Evolutionary conservation across 2,888 invertebrate species (phyloP), one percentile per base, ranked within the genome.

Genomic region (Aleiodes testaceus): DNA sequence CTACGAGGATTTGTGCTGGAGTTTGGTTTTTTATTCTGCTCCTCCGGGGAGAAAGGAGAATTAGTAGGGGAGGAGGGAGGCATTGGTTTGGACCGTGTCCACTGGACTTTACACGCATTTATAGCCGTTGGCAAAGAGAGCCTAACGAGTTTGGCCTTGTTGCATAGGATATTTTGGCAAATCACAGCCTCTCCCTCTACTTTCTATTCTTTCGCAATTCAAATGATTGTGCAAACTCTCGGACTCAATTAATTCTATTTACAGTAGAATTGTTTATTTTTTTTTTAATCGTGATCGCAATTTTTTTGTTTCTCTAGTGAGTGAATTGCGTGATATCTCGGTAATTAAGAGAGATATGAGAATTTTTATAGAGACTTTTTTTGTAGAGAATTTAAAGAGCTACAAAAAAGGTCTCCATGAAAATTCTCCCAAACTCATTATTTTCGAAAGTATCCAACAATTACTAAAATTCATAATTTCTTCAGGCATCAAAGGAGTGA

Each of bases 81-180:
- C 2, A 49, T 49, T 16, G 49, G 49, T 49, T 49, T 49, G 49
- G 14, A n/a, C 14, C 7, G 49, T 16, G 49, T 49, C 49, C 49
- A 16, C 49, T 49, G 36, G 36, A 36, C 36, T 72, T 75, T 72
- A 59, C 74, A 72, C 70, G 30, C 66, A 59, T 66, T 70, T 44
- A 74, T 49, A n/a, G 49, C 49, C 16, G 47, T 69, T 72, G 59
- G 68, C 71, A 72, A 75, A 72, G 69, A 74, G 71, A 68, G 61
- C 71, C 74, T 75, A 75, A 75, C 75, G 74, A 77, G 74, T 77
- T 75, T 71, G 72, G 66, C n/a, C 44, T 12, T 47, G 52, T 61
- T 59, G 11, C 22, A 36, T 36, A 49, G 49, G 12, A 49, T 16
- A 16, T 16, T 63, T 69, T 53, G 75, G 72, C 59, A 55, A 66